Base-by-base conservation (phyloP, 2,797 vertebrate species). In the Hozukius guyotensis region DNA sequence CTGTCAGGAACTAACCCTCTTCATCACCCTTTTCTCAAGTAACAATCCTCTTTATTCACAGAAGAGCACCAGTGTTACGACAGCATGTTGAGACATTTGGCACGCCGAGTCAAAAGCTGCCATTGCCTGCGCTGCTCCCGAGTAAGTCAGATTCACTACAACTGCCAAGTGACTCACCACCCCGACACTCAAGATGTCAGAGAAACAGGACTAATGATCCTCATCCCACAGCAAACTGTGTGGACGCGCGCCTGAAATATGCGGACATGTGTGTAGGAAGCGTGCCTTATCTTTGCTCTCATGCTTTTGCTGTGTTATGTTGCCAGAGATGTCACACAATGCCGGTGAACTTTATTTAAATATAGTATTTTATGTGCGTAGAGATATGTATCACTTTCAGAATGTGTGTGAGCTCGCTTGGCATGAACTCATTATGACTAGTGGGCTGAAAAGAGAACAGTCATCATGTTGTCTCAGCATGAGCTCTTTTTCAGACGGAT, bases 111-210 rank as follows among this genome's bases (percentile, higher is more conserved):
- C 63, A 76, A 80, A 84, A 71, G 31, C 74, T 83, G 66, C 72
- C 56, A 73, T 46, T 3, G 36, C 42, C 36, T 74, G 49, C 27
- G n/a, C 25, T 49, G 22, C 12, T 75, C 57, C 67, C 2, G 4
- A 70, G 57, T 81, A 64, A 87, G 63, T 81, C 81, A 57, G 62
- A 82, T 55, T 61, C 53, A 24, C 68, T 81, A 18, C 25, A 82
- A 32, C 68, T 83, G 81, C 76, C 78, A 80, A 79, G 68, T 86
- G 87, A 84, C 42, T 89, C 89, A 87, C 52, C 76, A 56, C 13
- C 27, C 69, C 71, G 32, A 68, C 65, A 74, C 79, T 82, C 84
- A 56, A 67, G 34, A 53, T 87, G 84, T 78, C 89, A 87, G 70
- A 38, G 75, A 64, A 78, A 55, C 38, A 67, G 62, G 60, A 75